Base-by-base conservation (phyloP, 2,797 vertebrate species). In the Botia almorhae region DNA sequence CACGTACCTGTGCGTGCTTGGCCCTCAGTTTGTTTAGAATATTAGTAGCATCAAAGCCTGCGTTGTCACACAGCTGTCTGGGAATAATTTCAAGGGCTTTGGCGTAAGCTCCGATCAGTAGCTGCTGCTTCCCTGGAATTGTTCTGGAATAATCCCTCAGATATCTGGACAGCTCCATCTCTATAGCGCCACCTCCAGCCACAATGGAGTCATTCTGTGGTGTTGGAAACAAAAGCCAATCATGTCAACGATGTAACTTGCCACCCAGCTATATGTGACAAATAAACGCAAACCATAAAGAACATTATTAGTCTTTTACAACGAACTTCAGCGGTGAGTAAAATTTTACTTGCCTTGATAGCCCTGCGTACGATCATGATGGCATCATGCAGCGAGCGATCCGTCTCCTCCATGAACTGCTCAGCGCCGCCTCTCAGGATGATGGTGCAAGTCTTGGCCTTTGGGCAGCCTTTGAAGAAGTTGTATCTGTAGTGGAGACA, bases 361-460 rank as follows among this genome's bases (percentile, higher is more conserved):
- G 98, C 96, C 67, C 97, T 94, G 86, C 98, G 95, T 63, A 98
- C 97, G 0, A 99, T 99, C 98, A 99, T 99, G 92, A 99, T 99
- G 90, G 98, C 98, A 0, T 99, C 98, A 0, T 99, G 98, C 84
- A 99, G 94, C 0, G 98, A 99, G 0, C 97, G 93, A 81, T 99
- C 98, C 0, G 98, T 99, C 93, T 99, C 98, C 71, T 99, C 98
- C 92, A 98, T 98, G 90, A 99, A 99, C 93, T 99, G 98, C 69
- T 99, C 97, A 0, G 98, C 96, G 0, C 98, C 98, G 0, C 98
- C 98, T 0, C 98, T 94, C 88, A 99, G 94, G 87, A 99, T 95
- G 81, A 99, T 96, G 8, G 98, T 99, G 88, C 98, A 99, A 0
- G 98, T 99, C 89, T 95, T 97, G 0, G 97, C 95, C 87, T 97